These are phyloP conservation scores for Drosophila anomalata DNA, from an alignment of 2,888 invertebrate genomes.

Conservation along the genomic window DNA sequence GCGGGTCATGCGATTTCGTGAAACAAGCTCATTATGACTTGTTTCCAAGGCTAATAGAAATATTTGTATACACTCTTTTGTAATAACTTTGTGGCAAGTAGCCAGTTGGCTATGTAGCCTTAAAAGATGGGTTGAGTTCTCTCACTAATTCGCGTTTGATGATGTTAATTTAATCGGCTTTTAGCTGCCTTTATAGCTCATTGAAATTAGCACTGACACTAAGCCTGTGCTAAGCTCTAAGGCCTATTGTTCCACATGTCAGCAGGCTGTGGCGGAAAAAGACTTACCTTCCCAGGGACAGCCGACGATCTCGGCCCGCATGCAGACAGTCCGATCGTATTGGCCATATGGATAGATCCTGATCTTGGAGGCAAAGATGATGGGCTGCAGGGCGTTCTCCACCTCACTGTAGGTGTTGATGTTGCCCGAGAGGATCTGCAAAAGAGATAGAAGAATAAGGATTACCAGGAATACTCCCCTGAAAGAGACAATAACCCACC, in stretches of 20 bases:
- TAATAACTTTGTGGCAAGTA: not conserved
- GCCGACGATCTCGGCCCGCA: constrained; percentile 92
- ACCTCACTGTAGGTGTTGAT: constrained; percentile 91
- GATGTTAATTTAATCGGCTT: constrained; percentile 42
- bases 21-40: not conserved
- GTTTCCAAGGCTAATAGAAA: not conserved
- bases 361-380: constrained; percentile 90
- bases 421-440: constrained; percentile 91
- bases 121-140: not conserved
- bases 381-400: constrained; percentile 89
- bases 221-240: constrained; percentile 76
- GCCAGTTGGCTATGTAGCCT: not conserved
- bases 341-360: constrained; percentile 92
- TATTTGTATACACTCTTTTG: constrained; percentile 2
- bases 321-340: constrained; percentile 91
- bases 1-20: constrained; percentile 8
- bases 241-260: constrained; percentile 77
- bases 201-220: constrained; percentile 77
- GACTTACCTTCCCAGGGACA: constrained; percentile 90
- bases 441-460: constrained; percentile 3
- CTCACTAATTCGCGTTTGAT: not conserved
- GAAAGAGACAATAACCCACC: constrained; percentile 84
- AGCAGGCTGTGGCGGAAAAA: constrained; percentile 62
- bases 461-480: not conserved
- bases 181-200: constrained; percentile 14